Evolutionary conservation across 2,113 vertebrate genomes (phyloP).

Genomic region (Leucoraja erinaceus): DNA sequence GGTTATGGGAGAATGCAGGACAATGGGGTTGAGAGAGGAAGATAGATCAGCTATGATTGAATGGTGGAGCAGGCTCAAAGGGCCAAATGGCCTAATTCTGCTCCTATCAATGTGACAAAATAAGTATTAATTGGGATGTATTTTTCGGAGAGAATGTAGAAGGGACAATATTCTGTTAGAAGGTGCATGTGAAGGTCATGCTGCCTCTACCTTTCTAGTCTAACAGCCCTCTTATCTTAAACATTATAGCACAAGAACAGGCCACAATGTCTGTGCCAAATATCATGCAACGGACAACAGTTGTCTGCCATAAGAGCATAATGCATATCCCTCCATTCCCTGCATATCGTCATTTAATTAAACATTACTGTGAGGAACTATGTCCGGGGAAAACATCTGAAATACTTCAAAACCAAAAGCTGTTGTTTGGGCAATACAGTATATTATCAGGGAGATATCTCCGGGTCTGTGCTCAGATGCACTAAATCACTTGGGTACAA

Average conservation of each 20-base stretch:
- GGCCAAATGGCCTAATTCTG: no score
- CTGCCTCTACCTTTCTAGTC: background rate
- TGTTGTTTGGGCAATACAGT: background rate
- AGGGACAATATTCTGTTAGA: background rate
- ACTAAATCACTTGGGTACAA: background rate
- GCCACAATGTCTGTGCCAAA: no score
- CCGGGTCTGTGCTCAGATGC: background rate
- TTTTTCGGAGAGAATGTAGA: background rate
- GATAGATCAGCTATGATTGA: no score
- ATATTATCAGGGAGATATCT: background rate
- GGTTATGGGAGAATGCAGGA: no score
- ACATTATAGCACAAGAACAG: no score
- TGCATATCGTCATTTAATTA: background rate
- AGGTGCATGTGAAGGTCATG: background rate
- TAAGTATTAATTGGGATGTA: background rate
- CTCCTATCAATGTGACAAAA: background rate
- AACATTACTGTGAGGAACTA: background rate
- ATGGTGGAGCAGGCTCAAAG: no score
- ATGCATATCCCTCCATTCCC: no score
- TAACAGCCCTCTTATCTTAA: background rate
- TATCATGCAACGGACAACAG: no score
- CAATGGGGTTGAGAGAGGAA: no score
- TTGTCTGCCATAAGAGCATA: no score
- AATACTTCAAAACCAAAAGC: background rate
- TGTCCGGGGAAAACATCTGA: background rate